Evolutionary conservation across 2,888 invertebrate species (phyloP), one percentile per base, ranked within the genome.

Genomic region (Bugula neritina): DNA sequence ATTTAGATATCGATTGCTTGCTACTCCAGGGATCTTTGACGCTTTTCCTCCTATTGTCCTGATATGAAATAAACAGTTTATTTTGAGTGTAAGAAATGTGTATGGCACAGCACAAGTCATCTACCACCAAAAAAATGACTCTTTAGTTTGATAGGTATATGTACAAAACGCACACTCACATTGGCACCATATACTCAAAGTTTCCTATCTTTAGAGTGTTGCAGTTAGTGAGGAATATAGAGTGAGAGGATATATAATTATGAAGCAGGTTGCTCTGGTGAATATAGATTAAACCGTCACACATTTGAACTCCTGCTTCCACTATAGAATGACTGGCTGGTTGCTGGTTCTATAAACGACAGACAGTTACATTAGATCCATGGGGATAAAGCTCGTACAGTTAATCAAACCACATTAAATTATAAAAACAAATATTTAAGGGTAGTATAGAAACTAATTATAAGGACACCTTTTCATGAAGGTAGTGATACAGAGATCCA

Each of bases 181-280:
- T 78, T 72, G 81, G 79, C 31, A 80, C 76, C 80, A 82, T 81
- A 75, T 85, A 85, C 74, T 86, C 86, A 75, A 86, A 83, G 75
- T 85, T 84, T 25, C 83, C 83, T 34, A 86, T 77, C 75, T 86
- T 86, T 58, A 84, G 85, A 17, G 77, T 76, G 71, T 78, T 75
- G 21, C 77, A 75, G 54, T 77, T 78, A 21, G 84, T 79, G 21
- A 86, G 78, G 74, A 83, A 83, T 27, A 86, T 78, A 35, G 86
- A 82, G 77, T 86, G 85, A 1, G 86, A 86, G 27, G 84, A 82
- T 27, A 86, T 75, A 72, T 78, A 80, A 76, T 84, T 82, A 76
- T 86, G 86, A 0, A 86, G 76, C 69, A 83, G 79, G 71, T 82
- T 79, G 74, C 82, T 81, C 29, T 82, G 78, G 76, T 86, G 86